Conservation (phyloP, 2,888 invertebrate genomes). For the Margaritifera margaritifera region DNA sequence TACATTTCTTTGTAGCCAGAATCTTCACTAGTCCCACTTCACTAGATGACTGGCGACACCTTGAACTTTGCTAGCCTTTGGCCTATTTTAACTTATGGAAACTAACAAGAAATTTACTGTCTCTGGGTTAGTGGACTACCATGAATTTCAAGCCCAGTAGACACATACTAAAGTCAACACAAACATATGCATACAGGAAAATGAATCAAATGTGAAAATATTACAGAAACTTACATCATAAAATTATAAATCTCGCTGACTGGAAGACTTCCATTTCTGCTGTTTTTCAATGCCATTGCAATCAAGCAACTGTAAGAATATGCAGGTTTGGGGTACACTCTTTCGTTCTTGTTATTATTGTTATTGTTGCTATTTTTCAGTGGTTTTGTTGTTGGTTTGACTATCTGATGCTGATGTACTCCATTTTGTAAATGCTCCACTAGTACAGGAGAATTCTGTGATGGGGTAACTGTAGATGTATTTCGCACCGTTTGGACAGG, state of each 20-base stretch:
- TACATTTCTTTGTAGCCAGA: no score
- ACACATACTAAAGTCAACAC: no score
- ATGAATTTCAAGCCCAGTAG: no score
- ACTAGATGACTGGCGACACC: no score
- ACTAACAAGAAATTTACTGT: no score
- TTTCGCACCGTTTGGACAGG: slow-evolving; percentile 22
- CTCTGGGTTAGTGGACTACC: no score
- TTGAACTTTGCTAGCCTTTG: no score
- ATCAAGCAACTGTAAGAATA: slow-evolving; percentile 98
- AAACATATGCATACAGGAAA: no score
- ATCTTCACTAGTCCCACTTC: no score
- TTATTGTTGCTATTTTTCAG: slow-evolving; percentile 32
- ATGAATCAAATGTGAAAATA: no score
- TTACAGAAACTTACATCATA: slow-evolving; percentile 86
- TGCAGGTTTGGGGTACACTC: slow-evolving; percentile 90
- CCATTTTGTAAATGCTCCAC: slow-evolving; percentile 54
- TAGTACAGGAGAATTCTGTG: slow-evolving; percentile 56
- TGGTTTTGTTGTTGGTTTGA: slow-evolving; percentile 5
- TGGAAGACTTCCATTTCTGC: slow-evolving; percentile 92
- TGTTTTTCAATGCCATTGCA: slow-evolving; percentile 97
- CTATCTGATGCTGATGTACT: slow-evolving; percentile 14
- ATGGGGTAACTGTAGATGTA: slow-evolving; percentile 35
- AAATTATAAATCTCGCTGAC: slow-evolving; percentile 99
- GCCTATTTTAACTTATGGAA: no score
- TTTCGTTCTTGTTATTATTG: slow-evolving; percentile 43